Conservation (phyloP, 2,888 invertebrate genomes). For the Harmothoe impar region DNA sequence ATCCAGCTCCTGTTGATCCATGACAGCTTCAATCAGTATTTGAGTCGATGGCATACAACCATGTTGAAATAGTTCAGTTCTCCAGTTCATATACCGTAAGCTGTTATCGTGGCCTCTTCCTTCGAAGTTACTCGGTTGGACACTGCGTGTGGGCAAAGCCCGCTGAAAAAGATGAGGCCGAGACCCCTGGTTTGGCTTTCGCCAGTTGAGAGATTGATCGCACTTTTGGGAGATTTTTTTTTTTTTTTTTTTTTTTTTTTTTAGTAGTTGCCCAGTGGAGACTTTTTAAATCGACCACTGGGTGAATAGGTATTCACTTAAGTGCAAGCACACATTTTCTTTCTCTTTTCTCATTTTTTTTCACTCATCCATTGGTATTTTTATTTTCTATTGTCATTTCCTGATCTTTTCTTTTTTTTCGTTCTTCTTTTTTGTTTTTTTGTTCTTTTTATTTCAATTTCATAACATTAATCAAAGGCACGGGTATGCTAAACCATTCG, state of each 20-base stretch:
- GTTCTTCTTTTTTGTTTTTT: neutral
- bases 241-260: conserved; percentile 52
- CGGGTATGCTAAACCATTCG: conserved; percentile 1
- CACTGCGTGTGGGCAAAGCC: neutral
- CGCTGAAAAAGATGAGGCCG: conserved; percentile 36
- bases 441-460: conserved; percentile 36
- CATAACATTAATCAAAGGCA: conserved; percentile 45
- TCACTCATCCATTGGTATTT: conserved; percentile 3
- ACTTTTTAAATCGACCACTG: conserved; percentile 18
- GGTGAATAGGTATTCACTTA: conserved; percentile 3
- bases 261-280: neutral
- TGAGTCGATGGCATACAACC: no score
- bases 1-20: no score
- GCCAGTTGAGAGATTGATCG: conserved; percentile 22
- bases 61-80: no score
- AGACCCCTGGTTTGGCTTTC: conserved; percentile 25
- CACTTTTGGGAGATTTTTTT: conserved; percentile 49
- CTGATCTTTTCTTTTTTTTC: neutral
- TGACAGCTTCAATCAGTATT: no score
- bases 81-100: no score
- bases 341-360: conserved; percentile 27
- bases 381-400: neutral
- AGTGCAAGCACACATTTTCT: conserved; percentile 49
- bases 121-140: no score
- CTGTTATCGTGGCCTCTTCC: no score